Percentiles rank a stretch among this genome's conserved stretches.
These are phyloP conservation scores for Microhierax caerulescens DNA, from an alignment of 2,797 vertebrate genomes.

Conservation along the genomic window DNA sequence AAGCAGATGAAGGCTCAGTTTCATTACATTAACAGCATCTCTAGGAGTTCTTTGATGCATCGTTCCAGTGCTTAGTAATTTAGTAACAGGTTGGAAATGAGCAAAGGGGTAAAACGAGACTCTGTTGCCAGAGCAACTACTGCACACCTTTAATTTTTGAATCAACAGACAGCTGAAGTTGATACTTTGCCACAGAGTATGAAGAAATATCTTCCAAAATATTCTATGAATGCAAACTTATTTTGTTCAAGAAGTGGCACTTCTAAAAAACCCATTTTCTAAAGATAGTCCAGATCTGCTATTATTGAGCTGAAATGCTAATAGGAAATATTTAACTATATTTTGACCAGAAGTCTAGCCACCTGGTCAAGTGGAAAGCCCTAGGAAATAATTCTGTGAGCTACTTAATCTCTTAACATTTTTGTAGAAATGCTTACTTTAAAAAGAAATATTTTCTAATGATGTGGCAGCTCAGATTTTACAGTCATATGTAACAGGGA, in stretches of 20 bases:
- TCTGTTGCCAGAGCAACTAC: conserved; percentile 85
- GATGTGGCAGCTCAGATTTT: not conserved
- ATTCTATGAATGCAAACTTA: not conserved
- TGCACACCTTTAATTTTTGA: conserved; percentile 80
- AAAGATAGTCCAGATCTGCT: not conserved
- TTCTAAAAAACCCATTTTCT: not conserved
- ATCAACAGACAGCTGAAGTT: conserved; percentile 73
- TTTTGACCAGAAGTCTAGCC: not conserved
- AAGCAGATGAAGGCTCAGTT: conserved; percentile 84
- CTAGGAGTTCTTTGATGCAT: conserved; percentile 85
- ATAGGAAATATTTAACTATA: not conserved
- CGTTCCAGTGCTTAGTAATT: conserved; percentile 84
- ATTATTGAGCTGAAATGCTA: not conserved
- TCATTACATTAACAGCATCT: conserved; percentile 87
- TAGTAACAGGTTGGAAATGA: conserved; percentile 96
- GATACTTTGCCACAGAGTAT: conserved; percentile 73
- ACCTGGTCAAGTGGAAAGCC: not conserved
- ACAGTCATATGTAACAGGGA: not conserved
- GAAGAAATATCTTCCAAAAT: conserved; percentile 59
- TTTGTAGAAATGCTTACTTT: not conserved
- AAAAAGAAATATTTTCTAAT: not conserved
- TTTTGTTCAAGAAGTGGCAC: not conserved
- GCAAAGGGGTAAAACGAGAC: conserved; percentile 91
- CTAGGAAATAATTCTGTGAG: not conserved
- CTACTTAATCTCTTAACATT: not conserved